Evolutionary conservation across 1,140 invertebrate genomes (phyloP), one percentile per base, ranked within the genome.

Genomic region (Bombus confusus): DNA sequence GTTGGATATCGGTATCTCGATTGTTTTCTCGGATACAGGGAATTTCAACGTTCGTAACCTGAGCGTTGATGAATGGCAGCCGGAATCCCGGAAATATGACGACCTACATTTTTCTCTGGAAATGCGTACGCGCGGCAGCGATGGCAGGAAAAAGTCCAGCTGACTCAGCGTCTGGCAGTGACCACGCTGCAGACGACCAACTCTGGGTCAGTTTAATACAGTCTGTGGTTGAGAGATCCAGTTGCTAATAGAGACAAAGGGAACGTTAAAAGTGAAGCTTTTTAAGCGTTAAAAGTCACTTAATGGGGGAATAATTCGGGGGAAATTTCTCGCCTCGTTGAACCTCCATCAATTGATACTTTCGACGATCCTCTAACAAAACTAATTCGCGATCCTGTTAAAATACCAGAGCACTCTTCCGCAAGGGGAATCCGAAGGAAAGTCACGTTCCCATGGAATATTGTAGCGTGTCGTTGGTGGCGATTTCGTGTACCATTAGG

Each of bases 91-190:
- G 34, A 39, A 39, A 22, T 41, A 62, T 18, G 13, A 28, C 34
- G 75, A 64, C 75, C 57, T 62, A 62, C 34, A 77, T 64, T 77
- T 41, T 77, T 62, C 13, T n/a, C 57, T 4, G 34, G 6, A 12
- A 28, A 39, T 39, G 57, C 22, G 75, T 41, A 41, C 37, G 57
- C 4, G 57, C 13, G n/a, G 15, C 1, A 25, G 9, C 25, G 75
- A n/a, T n/a, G 25, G 28, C 25, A n/a, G 57, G 28, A 9, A n/a
- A 34, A n/a, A 77, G 41, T 15, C 37, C n/a, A 6, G 76, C 76
- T 43, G 59, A 66, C 39, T 78, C 76, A 43, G 31, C 76, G 76
- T 78, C 76, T 78, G 59, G 59, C 59, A 31, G 18, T 64, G 76
- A 64, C 76, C 41, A n/a, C 28, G 8, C 4, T 18, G 28, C 57